These are phyloP conservation scores for Macropodus opercularis DNA, from an alignment of 2,797 vertebrate genomes.

Conservation along the genomic window DNA sequence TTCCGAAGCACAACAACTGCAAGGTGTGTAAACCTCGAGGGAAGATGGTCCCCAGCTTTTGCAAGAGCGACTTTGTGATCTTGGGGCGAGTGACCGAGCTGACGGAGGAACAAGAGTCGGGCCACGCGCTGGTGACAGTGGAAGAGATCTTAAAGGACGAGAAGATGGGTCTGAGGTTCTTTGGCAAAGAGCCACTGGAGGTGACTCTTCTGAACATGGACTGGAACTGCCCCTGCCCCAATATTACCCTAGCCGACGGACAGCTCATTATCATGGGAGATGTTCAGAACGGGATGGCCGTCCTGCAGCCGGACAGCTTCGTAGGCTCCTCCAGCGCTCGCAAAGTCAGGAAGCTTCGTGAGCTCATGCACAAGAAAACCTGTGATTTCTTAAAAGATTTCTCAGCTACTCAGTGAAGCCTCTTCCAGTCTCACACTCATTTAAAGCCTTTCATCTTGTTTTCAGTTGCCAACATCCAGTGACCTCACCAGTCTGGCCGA, in stretches of 20 bases:
- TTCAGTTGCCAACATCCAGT: conserved; percentile 42
- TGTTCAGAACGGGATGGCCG: conserved; percentile 94
- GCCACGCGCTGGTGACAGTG: conserved; percentile 91
- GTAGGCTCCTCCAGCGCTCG: conserved; percentile 88
- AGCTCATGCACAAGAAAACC: conserved; percentile 94
- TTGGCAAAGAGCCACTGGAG: conserved; percentile 92
- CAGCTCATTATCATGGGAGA: conserved; percentile 98
- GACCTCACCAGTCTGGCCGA: conserved; percentile 64
- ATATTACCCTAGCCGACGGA: conserved; percentile 86
- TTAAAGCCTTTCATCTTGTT: conserved; percentile 4
- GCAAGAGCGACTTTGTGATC: conserved; percentile 95
- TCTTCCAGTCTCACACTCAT: neutral
- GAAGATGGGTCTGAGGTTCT: conserved; percentile 97
- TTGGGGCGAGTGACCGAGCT: conserved; percentile 91
- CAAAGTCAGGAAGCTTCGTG: conserved; percentile 89
- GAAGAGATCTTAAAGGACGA: conserved; percentile 98
- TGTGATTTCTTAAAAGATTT: conserved; percentile 95
- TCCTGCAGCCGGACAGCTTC: conserved; percentile 94
- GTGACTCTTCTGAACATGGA: conserved; percentile 95
- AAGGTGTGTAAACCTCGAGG: conserved; percentile 90
- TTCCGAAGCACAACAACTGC: conserved; percentile 90
- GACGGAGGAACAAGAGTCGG: conserved; percentile 92
- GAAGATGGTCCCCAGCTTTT: conserved; percentile 97
- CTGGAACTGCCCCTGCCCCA: conserved; percentile 96
- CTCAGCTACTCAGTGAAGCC: conserved; percentile 82